Conservation (phyloP, 2,888 invertebrate species). For the Hirtodrosophila histrioides region DNA sequence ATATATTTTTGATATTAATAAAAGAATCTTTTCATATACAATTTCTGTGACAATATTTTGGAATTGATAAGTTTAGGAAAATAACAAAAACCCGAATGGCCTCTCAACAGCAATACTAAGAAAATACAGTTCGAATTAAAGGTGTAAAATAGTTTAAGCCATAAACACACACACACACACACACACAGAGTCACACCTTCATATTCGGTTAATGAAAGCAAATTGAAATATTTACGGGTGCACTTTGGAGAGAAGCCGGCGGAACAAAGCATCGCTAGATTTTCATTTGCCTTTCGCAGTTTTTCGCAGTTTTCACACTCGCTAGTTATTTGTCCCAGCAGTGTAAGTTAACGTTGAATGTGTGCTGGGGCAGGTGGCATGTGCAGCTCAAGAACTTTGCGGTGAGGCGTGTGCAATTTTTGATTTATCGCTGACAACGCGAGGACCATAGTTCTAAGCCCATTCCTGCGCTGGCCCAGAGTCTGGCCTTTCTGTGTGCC, state of each 20-base stretch:
- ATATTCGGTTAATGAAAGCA: constrained; percentile 61
- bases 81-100: background rate
- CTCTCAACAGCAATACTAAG: background rate
- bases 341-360: constrained; percentile 11
- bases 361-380: constrained; percentile 11
- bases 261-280: constrained; percentile 59
- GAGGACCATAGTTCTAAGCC: constrained; percentile 10
- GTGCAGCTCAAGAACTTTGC: constrained; percentile 55
- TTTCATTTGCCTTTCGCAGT: constrained; percentile 47
- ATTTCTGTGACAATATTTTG: background rate
- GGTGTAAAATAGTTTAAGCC: constrained; percentile 25
- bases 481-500: constrained; percentile 6
- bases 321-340: background rate
- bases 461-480: too few relatives aligned
- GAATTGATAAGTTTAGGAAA: background rate
- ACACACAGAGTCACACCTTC: constrained; percentile 7
- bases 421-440: constrained; percentile 68
- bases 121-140: constrained; percentile 8
- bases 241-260: constrained; percentile 60
- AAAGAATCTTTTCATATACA: too few relatives aligned
- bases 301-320: constrained; percentile 6
- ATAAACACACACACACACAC: constrained; percentile 3
- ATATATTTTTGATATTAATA: too few relatives aligned
- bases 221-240: constrained; percentile 74
- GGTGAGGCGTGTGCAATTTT: constrained; percentile 59